A percentile compares a stretch with the other conserved stretches of the same genome.
Conservation (phyloP, 2,797 vertebrate species). For the Hipposideros larvatus region DNA sequence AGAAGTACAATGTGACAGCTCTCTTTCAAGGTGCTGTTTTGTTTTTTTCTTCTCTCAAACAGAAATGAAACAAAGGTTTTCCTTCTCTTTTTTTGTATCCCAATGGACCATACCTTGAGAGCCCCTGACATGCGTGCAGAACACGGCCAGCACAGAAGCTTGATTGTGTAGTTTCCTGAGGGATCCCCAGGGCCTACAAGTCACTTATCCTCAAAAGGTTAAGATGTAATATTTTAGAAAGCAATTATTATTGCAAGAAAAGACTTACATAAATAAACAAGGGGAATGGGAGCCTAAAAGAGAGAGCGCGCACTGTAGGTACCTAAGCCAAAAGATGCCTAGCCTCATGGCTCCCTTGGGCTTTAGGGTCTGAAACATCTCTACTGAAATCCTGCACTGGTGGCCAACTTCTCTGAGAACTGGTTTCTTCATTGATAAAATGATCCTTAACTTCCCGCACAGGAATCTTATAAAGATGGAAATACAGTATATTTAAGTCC, state of each 20-base stretch:
- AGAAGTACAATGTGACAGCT: neutral
- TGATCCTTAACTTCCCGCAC: neutral
- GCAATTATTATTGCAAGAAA: slow-evolving; percentile 5
- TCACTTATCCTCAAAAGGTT: slow-evolving; percentile 30
- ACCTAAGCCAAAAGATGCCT: neutral
- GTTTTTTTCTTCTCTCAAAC: neutral
- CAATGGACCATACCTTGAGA: neutral
- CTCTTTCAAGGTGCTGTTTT: neutral
- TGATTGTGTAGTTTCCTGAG: neutral
- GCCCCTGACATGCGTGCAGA: neutral
- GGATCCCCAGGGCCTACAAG: neutral
- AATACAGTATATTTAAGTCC: neutral
- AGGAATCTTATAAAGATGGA: neutral
- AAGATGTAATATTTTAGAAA: slow-evolving; percentile 33
- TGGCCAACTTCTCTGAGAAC: neutral
- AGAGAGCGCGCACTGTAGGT: neutral
- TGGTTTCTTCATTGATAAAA: neutral
- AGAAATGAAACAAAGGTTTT: neutral
- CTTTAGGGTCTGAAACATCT: neutral
- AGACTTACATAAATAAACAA: slow-evolving; percentile 29
- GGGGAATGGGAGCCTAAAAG: neutral
- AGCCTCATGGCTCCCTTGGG: neutral
- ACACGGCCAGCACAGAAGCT: neutral
- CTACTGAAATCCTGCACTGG: neutral
- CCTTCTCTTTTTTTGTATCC: neutral